Evolutionary conservation across 2,888 invertebrate genomes (phyloP), one percentile per base, ranked within the genome.

Genomic region (Pimpla rufipes): DNA sequence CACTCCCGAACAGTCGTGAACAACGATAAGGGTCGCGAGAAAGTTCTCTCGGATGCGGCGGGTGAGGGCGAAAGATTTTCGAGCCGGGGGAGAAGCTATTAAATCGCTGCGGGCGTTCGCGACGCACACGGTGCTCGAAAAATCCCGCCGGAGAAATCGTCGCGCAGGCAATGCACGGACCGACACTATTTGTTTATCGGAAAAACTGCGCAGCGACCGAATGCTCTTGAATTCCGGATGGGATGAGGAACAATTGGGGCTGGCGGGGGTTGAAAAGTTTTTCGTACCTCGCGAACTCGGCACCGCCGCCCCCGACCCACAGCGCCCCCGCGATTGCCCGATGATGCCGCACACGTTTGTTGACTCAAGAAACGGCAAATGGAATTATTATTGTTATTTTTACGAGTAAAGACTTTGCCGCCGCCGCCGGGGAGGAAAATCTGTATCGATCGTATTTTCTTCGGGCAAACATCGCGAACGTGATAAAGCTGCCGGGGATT

Each of bases 321-420:
- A 2, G 2, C 21, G 47, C 18, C 47, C 18, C 29, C 37, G 45
- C 29, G 23, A 42, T 68, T 42, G 37, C 23, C 68, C 66, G 59
- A 79, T 62, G 80, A 62, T 62, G 62, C 37, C 62, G 50, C 59
- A 80, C 76, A 59, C 77, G 77, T 87, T 88, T 88, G 88, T 88
- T 88, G 87, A 88, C 88, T 87, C 80, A 59, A 68, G 52, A 45
- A 81, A 73, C 78, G 81, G 35, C 82, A 80, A 85, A 86, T 85
- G 80, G 84, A 88, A 88, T 88, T 87, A 76, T 76, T 42, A 88
- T 88, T 87, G 87, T 89, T 88, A 88, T 86, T 88, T 89, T 88
- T 89, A 87, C 87, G 87, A 81, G 80, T 73, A 77, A 70, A 59
- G 57, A 83, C 85, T 87, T 88, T 88, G 79, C n/a, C n/a, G n/a